These are phyloP conservation scores for Deilephila elpenor DNA, from an alignment of 2,888 invertebrate species.

Conservation along the genomic window DNA sequence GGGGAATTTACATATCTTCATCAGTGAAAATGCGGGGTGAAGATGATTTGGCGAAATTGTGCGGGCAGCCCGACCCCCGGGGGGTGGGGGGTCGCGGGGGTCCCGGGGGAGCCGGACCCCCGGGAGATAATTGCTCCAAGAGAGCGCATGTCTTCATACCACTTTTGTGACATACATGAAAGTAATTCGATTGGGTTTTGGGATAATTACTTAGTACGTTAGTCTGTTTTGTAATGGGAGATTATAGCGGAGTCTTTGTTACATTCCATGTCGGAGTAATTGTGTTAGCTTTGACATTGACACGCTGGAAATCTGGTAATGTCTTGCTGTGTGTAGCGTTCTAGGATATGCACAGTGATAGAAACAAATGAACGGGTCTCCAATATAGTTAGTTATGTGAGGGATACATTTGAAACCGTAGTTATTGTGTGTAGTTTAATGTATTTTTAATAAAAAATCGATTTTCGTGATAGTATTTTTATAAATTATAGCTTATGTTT, in stretches of 20 bases:
- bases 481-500: too few relatives aligned
- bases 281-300: constrained; percentile 12
- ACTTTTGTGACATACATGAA: constrained; percentile 69
- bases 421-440: too few relatives aligned
- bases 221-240: neutral
- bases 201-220: constrained; percentile 63
- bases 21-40: constrained; percentile 75
- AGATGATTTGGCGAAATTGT: constrained; percentile 77
- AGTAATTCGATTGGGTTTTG: constrained; percentile 76
- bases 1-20: constrained; percentile 79
- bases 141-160: constrained; percentile 72
- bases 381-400: too few relatives aligned
- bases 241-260: constrained; percentile 6
- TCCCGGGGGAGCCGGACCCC: constrained; percentile 38
- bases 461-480: too few relatives aligned
- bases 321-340: neutral
- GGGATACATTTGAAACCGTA: too few relatives aligned
- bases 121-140: constrained; percentile 67
- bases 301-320: neutral
- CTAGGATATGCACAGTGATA: too few relatives aligned
- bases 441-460: too few relatives aligned
- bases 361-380: too few relatives aligned
- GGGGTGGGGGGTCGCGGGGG: constrained; percentile 35
- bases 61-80: constrained; percentile 48
- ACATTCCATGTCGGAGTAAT: constrained; percentile 11